These are phyloP conservation scores for Ennomos erosarius DNA, from an alignment of 2,888 invertebrate genomes.

Conservation along the genomic window DNA sequence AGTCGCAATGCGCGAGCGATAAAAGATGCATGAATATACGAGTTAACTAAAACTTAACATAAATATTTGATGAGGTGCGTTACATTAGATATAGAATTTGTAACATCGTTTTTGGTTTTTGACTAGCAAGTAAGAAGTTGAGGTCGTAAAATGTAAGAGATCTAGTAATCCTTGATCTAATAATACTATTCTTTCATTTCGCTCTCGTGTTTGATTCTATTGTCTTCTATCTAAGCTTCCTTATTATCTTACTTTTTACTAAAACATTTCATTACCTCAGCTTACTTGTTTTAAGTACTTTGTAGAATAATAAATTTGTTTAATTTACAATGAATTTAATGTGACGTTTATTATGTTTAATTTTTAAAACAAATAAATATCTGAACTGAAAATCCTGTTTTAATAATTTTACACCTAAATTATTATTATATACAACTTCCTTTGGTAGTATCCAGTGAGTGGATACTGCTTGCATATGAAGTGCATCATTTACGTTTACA, in stretches of 20 bases:
- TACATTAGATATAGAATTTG: slow-evolving; percentile 47
- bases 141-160: slow-evolving; percentile 71
- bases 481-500: no score
- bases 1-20: no score
- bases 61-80: slow-evolving; percentile 29
- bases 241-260: slow-evolving; percentile 26
- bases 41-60: neutral
- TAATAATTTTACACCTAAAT: neutral
- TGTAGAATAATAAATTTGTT: slow-evolving; percentile 51
- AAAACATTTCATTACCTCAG: slow-evolving; percentile 75
- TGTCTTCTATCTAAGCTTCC: slow-evolving; percentile 32
- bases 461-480: no score
- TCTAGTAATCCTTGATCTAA: slow-evolving; percentile 32
- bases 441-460: no score
- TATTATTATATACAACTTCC: no score
- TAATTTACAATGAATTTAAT: slow-evolving; percentile 62
- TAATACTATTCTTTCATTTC: slow-evolving; percentile 21
- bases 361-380: slow-evolving; percentile 65
- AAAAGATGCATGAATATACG: neutral
- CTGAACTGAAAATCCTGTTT: slow-evolving; percentile 25
- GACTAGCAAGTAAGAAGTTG: slow-evolving; percentile 69
- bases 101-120: slow-evolving; percentile 57
- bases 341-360: slow-evolving; percentile 58
- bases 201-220: slow-evolving; percentile 13
- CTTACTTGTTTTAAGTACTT: slow-evolving; percentile 70